phyloP scores from a whole-genome alignment of 2,888 invertebrate genomes.

The Acrobasis repandana region DNA sequence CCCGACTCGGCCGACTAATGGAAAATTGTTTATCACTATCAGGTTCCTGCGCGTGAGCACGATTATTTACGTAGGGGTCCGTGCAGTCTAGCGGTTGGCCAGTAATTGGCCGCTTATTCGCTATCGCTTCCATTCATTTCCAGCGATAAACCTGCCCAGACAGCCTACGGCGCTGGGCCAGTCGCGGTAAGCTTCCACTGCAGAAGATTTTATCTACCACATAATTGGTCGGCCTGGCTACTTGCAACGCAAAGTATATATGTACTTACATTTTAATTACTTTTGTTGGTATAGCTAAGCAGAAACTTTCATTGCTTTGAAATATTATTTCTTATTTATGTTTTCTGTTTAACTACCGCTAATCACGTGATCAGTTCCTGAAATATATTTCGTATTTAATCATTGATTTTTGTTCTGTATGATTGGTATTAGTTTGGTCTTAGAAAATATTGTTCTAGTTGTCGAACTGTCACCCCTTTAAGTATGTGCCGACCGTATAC shows the following conservation, averaged over 20 bases:
- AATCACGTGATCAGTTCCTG: background rate
- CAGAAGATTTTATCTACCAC: constrained; percentile 41
- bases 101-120: constrained; percentile 76
- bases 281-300: background rate
- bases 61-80: constrained; percentile 72
- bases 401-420: too few relatives aligned
- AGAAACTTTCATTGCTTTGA: background rate
- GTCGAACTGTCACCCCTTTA: background rate
- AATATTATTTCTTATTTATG: background rate
- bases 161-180: constrained; percentile 48
- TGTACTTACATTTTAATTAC: background rate
- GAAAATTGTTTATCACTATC: constrained; percentile 76
- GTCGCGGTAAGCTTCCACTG: constrained; percentile 53
- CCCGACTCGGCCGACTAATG: constrained; percentile 55
- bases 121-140: constrained; percentile 78
- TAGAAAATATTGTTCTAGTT: too few relatives aligned
- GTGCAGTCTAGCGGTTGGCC: constrained; percentile 58
- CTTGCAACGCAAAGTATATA: constrained; percentile 11
- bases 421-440: too few relatives aligned
- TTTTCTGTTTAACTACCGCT: background rate
- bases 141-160: constrained; percentile 66
- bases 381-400: too few relatives aligned
- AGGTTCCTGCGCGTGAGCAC: constrained; percentile 68
- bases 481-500: background rate
- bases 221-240: constrained; percentile 21